Conservation (phyloP, 2,888 invertebrate genomes). For the Aleiodes testaceus region DNA sequence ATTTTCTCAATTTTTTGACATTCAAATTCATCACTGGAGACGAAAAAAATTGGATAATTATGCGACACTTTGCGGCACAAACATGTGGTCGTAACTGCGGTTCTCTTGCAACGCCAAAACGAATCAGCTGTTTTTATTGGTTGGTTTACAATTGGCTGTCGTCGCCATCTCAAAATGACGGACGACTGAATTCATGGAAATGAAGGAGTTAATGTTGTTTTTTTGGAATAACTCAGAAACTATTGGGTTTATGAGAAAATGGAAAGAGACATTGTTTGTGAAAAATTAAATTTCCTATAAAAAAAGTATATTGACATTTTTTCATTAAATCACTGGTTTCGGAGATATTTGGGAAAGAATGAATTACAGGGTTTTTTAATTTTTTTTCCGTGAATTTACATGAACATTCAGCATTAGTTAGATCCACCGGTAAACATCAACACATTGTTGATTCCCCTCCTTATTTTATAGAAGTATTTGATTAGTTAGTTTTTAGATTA, state of each 20-base stretch:
- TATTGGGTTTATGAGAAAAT: no score
- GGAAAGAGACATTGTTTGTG: no score
- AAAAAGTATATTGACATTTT: no score
- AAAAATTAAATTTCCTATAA: no score
- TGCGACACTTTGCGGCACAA: slow-evolving; percentile 59
- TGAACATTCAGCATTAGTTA: slow-evolving; percentile 12
- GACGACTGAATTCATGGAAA: neutral
- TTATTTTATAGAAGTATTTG: no score
- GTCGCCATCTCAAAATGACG: neutral
- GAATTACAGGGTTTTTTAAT: no score
- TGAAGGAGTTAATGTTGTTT: neutral
- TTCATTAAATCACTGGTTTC: no score
- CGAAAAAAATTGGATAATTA: slow-evolving; percentile 48
- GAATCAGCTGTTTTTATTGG: slow-evolving; percentile 38
- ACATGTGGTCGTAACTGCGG: slow-evolving; percentile 63
- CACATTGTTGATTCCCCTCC: slow-evolving; percentile 4
- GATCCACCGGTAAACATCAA: slow-evolving; percentile 22
- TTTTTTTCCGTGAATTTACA: no score
- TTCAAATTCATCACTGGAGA: slow-evolving; percentile 22
- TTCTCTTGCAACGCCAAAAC: slow-evolving; percentile 46
- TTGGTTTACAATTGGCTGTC: neutral
- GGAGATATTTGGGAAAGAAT: no score
- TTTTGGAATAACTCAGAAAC: no score
- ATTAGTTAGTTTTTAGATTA: slow-evolving; percentile 17
- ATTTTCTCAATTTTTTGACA: neutral